A percentile compares a stretch with the other conserved stretches of the same genome.
phyloP scores from a whole-genome alignment of 2,888 invertebrate species.

The Mythimna loreyi region DNA sequence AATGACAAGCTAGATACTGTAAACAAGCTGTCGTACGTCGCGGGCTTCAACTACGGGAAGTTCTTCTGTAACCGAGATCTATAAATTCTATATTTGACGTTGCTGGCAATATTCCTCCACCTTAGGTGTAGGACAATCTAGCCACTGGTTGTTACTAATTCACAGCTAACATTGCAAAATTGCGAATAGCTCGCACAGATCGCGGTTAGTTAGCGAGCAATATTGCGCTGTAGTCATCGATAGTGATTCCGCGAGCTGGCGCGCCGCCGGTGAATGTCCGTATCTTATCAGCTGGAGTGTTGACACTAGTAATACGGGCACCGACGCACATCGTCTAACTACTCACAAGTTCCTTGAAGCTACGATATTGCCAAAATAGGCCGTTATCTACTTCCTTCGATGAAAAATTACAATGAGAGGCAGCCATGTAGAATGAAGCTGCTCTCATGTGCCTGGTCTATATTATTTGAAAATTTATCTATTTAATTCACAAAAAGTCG shows the following conservation, averaged over 20 bases:
- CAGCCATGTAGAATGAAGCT: too few relatives aligned
- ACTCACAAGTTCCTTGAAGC: neutral
- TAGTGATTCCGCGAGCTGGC: constrained; percentile 3
- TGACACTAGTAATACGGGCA: constrained; percentile 28
- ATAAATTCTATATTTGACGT: too few relatives aligned
- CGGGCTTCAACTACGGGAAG: neutral
- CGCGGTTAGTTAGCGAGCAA: constrained; percentile 6
- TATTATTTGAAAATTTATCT: too few relatives aligned
- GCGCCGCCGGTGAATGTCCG: constrained; percentile 5
- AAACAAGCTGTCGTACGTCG: neutral
- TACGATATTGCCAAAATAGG: constrained; percentile 10
- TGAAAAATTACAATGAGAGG: constrained; percentile 2
- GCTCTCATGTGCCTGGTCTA: neutral
- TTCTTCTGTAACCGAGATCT: neutral
- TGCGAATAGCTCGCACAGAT: constrained; percentile 7
- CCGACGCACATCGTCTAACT: neutral
- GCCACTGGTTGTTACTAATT: constrained; percentile 3
- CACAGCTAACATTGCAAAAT: constrained; percentile 3
- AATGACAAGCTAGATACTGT: neutral
- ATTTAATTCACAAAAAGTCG: neutral
- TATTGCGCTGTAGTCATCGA: constrained; percentile 22
- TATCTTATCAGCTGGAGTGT: constrained; percentile 48
- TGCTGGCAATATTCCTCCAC: neutral
- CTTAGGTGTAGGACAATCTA: constrained; percentile 2
- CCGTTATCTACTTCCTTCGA: constrained; percentile 17